Percentiles rank a stretch among this genome's conserved stretches.
Evolutionary conservation across 2,113 vertebrate species (phyloP).

Genomic region (Numida meleagris): DNA sequence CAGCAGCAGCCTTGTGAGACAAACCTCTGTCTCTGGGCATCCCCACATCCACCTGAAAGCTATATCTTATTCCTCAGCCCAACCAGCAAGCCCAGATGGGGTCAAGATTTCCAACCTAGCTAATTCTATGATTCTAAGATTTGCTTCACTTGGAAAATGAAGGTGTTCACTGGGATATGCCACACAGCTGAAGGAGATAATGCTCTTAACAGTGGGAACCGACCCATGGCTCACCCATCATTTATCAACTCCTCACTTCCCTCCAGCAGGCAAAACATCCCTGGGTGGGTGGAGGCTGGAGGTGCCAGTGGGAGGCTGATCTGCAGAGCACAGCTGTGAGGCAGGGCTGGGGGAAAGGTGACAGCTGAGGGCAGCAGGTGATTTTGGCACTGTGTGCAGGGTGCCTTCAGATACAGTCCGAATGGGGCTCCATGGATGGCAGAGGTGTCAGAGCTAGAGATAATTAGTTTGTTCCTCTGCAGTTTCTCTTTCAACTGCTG

Average conservation of each 20-base stretch:
- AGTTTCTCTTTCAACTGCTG: neutral
- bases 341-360: neutral
- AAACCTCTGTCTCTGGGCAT: neutral
- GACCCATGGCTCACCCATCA: neutral
- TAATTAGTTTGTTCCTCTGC: neutral
- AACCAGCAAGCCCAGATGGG: neutral
- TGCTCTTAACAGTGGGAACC: neutral
- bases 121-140: too few relatives aligned
- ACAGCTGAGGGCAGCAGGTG: neutral
- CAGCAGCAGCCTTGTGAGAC: neutral
- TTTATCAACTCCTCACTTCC: neutral
- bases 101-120: too few relatives aligned
- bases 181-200: fast-evolving
- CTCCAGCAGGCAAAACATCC: neutral
- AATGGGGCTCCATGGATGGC: neutral
- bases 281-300: neutral
- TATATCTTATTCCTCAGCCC: neutral
- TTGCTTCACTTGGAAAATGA: neutral
- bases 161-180: neutral
- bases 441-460: neutral
- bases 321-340: neutral
- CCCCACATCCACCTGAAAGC: neutral
- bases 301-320: neutral
- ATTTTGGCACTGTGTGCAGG: neutral
- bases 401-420: fast-evolving